Conservation (phyloP, 2,797 vertebrate genomes). For the Triplophysa yarkandensis region DNA sequence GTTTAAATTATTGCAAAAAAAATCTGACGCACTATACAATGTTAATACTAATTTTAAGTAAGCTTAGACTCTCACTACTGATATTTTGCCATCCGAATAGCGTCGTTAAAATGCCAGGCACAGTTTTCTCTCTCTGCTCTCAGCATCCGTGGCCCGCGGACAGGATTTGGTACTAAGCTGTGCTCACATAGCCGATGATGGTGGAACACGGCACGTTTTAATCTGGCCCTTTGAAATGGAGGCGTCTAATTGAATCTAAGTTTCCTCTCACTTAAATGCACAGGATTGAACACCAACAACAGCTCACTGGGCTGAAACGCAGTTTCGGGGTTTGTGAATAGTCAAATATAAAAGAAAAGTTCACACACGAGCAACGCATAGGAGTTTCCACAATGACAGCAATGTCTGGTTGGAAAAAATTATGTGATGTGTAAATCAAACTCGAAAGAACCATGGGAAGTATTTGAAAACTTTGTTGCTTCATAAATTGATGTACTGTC, state of each 20-base stretch:
- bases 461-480: too few species aligned
- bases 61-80: constrained; percentile 12
- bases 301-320: constrained; percentile 1
- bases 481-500: too few species aligned
- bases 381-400: background rate
- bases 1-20: too few species aligned
- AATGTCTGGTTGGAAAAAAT: too few species aligned
- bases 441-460: too few species aligned
- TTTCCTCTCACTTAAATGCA: constrained; percentile 34
- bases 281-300: constrained; percentile 20
- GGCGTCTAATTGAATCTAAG: constrained; percentile 48
- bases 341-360: too few species aligned
- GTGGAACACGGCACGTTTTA: constrained; percentile 47
- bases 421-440: too few species aligned
- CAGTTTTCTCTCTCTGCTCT: constrained; percentile 23
- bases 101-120: constrained; percentile 41
- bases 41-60: background rate
- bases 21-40: background rate
- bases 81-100: constrained; percentile 12
- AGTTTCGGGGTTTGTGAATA: background rate
- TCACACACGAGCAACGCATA: too few species aligned
- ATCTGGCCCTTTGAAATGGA: constrained; percentile 40
- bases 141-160: constrained; percentile 35
- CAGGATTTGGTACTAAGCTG: constrained; percentile 47
- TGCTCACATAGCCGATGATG: constrained; percentile 35